Evolutionary conservation across 1,140 invertebrate genomes (phyloP).

Genomic region (Anagrus nilaparvatae): DNA sequence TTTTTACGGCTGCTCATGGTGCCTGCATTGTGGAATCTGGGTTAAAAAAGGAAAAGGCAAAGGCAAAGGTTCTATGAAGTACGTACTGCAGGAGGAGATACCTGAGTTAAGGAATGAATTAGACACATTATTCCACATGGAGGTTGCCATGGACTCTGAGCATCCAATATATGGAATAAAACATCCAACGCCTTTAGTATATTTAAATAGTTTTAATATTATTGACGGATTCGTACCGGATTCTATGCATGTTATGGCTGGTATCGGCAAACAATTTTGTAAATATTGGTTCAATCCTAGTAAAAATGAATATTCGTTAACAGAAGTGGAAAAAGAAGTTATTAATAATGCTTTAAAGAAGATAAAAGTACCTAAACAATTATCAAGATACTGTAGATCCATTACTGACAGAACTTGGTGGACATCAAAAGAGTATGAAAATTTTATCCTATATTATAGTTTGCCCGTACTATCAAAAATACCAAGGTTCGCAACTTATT

Average conservation of each 20-base stretch:
- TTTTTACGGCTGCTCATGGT: constrained; percentile 14
- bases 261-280: constrained; percentile 12
- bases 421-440: constrained; percentile 15
- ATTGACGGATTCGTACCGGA: constrained; percentile 15
- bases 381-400: constrained; percentile 9
- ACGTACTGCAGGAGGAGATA: background rate
- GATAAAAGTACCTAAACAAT: constrained; percentile 13
- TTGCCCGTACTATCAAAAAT: constrained; percentile 8
- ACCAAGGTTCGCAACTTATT: constrained; percentile 3
- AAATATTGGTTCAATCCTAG: constrained; percentile 12
- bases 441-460: constrained; percentile 15
- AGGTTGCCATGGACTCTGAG: background rate
- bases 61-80: constrained; percentile 9
- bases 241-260: constrained; percentile 14
- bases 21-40: constrained; percentile 12
- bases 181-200: constrained; percentile 6
- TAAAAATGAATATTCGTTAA: constrained; percentile 1
- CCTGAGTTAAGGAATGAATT: constrained; percentile 1
- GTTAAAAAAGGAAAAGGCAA: constrained; percentile 1
- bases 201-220: constrained; percentile 15
- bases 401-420: constrained; percentile 4
- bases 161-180: constrained; percentile 10
- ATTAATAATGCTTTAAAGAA: constrained; percentile 4
- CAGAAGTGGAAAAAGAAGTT: background rate
- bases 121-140: constrained; percentile 5